Conservation (phyloP, 2,888 invertebrate species). For the Chorisops tibialis region DNA sequence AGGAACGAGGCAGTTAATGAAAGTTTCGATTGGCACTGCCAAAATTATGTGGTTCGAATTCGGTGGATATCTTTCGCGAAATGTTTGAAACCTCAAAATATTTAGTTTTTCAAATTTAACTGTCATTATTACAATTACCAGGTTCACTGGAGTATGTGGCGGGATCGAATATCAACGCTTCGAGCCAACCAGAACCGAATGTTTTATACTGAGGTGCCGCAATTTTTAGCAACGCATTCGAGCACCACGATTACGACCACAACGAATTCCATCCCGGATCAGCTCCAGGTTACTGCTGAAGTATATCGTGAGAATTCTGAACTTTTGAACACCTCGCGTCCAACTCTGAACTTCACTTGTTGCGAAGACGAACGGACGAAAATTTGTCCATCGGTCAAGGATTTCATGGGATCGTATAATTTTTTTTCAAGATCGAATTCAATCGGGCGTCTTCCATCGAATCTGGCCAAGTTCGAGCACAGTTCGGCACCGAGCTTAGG, state of each 20-base stretch:
- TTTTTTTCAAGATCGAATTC: background rate
- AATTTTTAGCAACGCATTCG: background rate
- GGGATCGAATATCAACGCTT: conserved; percentile 43
- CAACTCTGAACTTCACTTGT: background rate
- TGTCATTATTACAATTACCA: no score
- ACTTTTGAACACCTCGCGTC: no score
- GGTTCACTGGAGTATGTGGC: conserved; percentile 49
- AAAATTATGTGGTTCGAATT: conserved; percentile 64
- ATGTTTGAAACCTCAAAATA: no score
- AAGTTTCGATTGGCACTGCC: conserved; percentile 56
- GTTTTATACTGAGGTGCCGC: background rate
- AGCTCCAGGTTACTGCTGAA: background rate
- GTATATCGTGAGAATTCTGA: background rate
- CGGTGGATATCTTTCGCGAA: conserved; percentile 58
- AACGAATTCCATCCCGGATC: background rate
- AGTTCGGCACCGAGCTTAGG: background rate
- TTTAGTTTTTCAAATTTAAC: no score
- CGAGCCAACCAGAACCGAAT: conserved; percentile 32
- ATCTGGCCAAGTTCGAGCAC: background rate
- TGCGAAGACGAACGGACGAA: background rate
- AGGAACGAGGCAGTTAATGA: conserved; percentile 58
- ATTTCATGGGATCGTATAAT: background rate
- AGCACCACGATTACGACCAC: background rate
- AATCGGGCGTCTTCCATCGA: background rate
- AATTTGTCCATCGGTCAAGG: background rate